Conservation (phyloP, 2,888 invertebrate species). For the Synanthedon vespiformis region DNA sequence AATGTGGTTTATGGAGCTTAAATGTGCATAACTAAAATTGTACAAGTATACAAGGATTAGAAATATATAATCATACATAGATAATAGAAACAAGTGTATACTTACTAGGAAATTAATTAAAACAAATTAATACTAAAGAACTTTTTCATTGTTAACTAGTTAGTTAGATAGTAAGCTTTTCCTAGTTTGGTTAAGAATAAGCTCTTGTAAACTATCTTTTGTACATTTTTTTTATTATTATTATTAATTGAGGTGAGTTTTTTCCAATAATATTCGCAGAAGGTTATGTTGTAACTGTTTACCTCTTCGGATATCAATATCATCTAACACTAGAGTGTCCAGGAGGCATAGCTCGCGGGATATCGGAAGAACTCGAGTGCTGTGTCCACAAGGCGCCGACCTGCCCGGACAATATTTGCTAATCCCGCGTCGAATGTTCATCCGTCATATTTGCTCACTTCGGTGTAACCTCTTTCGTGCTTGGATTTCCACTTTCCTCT, state of each 20-base stretch:
- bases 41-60: no score
- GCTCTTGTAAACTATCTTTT: neutral
- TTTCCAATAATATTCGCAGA: no score
- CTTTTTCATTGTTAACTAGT: no score
- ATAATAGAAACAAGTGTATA: no score
- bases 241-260: no score
- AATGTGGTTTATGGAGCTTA: no score
- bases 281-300: neutral
- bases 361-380: slow-evolving; percentile 43
- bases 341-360: slow-evolving; percentile 17
- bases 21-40: no score
- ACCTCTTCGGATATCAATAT: slow-evolving; percentile 1
- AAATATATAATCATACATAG: no score
- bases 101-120: no score
- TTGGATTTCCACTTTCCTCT: neutral
- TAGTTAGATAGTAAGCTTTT: no score
- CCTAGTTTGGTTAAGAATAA: neutral
- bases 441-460: slow-evolving; percentile 15
- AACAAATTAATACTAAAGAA: no score
- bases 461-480: neutral
- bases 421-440: slow-evolving; percentile 28
- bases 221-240: neutral
- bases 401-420: slow-evolving; percentile 20
- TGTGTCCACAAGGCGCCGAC: slow-evolving; percentile 30
- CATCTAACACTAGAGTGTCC: slow-evolving; percentile 7